Evolutionary conservation across 2,113 vertebrate species (phyloP), one percentile per base, ranked within the genome.

Genomic region (Thinocorus orbignyianus): DNA sequence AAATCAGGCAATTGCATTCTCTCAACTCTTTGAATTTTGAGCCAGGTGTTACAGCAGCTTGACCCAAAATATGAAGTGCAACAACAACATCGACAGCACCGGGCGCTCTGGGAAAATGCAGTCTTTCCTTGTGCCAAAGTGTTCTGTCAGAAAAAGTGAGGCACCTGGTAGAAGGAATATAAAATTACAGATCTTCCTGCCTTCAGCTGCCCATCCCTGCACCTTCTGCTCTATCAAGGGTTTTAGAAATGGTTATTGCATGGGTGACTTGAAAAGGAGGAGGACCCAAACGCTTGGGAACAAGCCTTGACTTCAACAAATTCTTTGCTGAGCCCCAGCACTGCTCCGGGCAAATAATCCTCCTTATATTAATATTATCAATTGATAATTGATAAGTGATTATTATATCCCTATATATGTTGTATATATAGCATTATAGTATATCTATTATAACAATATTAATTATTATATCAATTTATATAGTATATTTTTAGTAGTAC

Each of bases 1-100:
- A 95, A 93, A 77, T 11, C 80, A 44, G 42, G 61, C 69, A 93
- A 92, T 71, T 81, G 49, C 25, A 69, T 95, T 94, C 90, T 92
- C 72, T 91, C 72, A 94, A 33, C 70, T 9, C 11, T 89, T 42
- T 91, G 86, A 72, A 81, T 94, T 72, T 94, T 70, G 88, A 92
- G n/a, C 24, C 44, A 48, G 46, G 30, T 62, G 49, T 79, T 93
- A 88, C 48, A 95, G 71, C 74, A 91, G 86, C 81, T 87, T 88
- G 46, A 95, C 66, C 78, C 30, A 46, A 37, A 11, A 42, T 39
- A 87, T 55, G 70, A 83, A 58, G 89, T 49, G 31, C 69, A 91
- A 66, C 74, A 88, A 30, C 49, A 82, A 82, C 41, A 84, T 73
- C 88, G 64, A 55, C 19, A 93, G 71, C 31, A 13, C 68, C 12